Evolutionary conservation across 2,797 vertebrate species (phyloP).

Genomic region (Pipistrellus pipistrellus): DNA sequence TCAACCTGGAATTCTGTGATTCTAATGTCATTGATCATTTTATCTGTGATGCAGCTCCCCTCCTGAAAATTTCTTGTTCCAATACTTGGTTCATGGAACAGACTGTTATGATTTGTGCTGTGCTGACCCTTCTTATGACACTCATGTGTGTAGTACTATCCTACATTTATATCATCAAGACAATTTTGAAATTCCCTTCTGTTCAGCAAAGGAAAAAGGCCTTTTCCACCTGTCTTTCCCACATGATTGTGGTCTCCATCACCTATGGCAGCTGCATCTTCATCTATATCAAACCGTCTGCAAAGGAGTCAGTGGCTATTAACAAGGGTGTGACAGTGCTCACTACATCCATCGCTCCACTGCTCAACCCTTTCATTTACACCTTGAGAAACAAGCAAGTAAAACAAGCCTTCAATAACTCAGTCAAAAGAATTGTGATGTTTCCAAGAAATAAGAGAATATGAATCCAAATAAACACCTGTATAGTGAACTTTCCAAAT

Average conservation of each 20-base stretch:
- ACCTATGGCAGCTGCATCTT: slow-evolving; percentile 84
- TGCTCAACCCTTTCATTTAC: slow-evolving; percentile 85
- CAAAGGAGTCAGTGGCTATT: slow-evolving; percentile 63
- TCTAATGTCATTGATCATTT: slow-evolving; percentile 66
- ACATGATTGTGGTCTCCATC: slow-evolving; percentile 75
- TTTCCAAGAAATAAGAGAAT: slow-evolving; percentile 38
- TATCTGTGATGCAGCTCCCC: slow-evolving; percentile 55
- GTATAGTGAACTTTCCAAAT: background rate
- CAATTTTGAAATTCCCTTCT: slow-evolving; percentile 51
- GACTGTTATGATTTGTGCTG: slow-evolving; percentile 27
- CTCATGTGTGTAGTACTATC: slow-evolving; percentile 24
- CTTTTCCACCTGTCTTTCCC: slow-evolving; percentile 62
- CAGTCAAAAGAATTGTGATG: slow-evolving; percentile 40
- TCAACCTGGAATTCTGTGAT: slow-evolving; percentile 62
- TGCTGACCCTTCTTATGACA: slow-evolving; percentile 42
- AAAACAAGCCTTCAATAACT: slow-evolving; percentile 71
- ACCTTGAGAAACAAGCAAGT: slow-evolving; percentile 83
- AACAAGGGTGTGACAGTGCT: slow-evolving; percentile 74
- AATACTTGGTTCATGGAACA: slow-evolving; percentile 54
- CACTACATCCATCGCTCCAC: slow-evolving; percentile 67
- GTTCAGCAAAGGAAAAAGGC: slow-evolving; percentile 55
- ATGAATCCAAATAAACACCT: background rate
- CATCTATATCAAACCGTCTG: slow-evolving; percentile 79
- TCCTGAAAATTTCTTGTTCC: slow-evolving; percentile 53
- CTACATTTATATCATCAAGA: slow-evolving; percentile 57